Conservation (phyloP, 1,140 invertebrate genomes). For the Drosophila lowei region DNA sequence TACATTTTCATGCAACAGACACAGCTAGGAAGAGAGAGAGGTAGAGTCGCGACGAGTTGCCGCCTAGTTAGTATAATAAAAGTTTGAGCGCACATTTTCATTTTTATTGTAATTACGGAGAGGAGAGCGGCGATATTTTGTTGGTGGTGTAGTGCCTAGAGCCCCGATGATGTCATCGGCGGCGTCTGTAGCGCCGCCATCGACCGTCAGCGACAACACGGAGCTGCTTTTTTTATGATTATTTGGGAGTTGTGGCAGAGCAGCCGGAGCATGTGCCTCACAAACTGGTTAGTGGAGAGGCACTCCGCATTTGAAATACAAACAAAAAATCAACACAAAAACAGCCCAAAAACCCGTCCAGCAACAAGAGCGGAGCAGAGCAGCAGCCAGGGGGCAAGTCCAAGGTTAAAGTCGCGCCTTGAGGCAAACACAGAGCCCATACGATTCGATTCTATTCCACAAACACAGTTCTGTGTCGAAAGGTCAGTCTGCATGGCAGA, state of each 20-base stretch:
- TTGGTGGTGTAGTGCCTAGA: conserved; percentile 18
- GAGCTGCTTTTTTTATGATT: conserved; percentile 10
- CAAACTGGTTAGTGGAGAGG: conserved; percentile 62
- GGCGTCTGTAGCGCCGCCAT: conserved; percentile 29
- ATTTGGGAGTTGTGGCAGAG: conserved; percentile 59
- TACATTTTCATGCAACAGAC: conserved; percentile 51
- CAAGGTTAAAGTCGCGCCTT: conserved; percentile 58
- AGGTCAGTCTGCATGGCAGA: conserved; percentile 64
- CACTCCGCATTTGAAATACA: conserved; percentile 54
- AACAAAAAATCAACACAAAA: conserved; percentile 30
- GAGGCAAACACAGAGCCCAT: background rate
- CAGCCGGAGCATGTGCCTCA: conserved; percentile 10
- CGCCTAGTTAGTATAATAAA: conserved; percentile 48
- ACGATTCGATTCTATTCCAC: conserved; percentile 14
- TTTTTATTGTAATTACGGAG: conserved; percentile 71
- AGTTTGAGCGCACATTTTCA: conserved; percentile 55
- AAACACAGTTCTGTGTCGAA: conserved; percentile 12
- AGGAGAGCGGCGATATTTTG: conserved; percentile 60
- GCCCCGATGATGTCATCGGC: conserved; percentile 66
- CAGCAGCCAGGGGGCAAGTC: conserved; percentile 55
- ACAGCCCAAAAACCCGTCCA: conserved; percentile 23
- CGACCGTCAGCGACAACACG: conserved; percentile 22
- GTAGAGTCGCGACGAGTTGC: conserved; percentile 10
- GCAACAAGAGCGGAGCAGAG: conserved; percentile 28
- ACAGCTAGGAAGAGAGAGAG: background rate